Evolutionary conservation across 2,797 vertebrate genomes (phyloP).

Genomic region (Geotrypetes seraphini): DNA sequence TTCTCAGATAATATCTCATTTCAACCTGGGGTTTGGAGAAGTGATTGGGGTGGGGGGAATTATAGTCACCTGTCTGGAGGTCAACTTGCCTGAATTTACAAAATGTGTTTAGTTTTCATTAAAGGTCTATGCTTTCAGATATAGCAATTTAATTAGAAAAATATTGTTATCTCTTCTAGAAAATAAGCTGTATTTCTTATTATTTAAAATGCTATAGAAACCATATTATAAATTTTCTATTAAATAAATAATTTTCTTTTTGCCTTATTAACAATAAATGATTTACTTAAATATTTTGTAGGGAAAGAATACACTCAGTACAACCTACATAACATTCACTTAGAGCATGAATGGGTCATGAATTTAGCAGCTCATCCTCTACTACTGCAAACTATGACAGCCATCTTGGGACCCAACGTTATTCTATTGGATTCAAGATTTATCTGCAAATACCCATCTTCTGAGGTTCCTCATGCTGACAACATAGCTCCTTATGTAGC

Average conservation of each 20-base stretch:
- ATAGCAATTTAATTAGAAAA: neutral
- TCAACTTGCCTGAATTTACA: too few relatives aligned
- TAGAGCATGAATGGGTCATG: constrained; percentile 55
- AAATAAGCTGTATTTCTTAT: neutral
- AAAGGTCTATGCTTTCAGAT: too few relatives aligned
- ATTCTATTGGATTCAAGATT: constrained; percentile 67
- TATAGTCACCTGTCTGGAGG: too few relatives aligned
- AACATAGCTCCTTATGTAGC: constrained; percentile 53
- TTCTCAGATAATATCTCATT: too few relatives aligned
- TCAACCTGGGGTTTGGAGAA: too few relatives aligned
- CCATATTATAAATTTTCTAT: neutral
- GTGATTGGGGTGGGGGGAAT: too few relatives aligned
- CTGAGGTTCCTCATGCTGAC: constrained; percentile 6
- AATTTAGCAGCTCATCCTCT: constrained; percentile 44
- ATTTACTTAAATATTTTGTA: constrained; percentile 10
- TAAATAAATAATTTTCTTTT: neutral
- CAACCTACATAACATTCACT: constrained; percentile 64
- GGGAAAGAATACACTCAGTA: constrained; percentile 59
- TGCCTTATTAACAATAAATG: neutral
- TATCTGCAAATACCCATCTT: constrained; percentile 65
- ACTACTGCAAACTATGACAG: constrained; percentile 36
- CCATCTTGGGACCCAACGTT: constrained; percentile 52
- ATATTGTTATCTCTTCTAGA: neutral
- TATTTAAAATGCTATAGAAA: neutral
- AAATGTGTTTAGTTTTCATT: too few relatives aligned